phyloP scores from a whole-genome alignment of 2,888 invertebrate species.

The Nephrocerus scutellatus region DNA sequence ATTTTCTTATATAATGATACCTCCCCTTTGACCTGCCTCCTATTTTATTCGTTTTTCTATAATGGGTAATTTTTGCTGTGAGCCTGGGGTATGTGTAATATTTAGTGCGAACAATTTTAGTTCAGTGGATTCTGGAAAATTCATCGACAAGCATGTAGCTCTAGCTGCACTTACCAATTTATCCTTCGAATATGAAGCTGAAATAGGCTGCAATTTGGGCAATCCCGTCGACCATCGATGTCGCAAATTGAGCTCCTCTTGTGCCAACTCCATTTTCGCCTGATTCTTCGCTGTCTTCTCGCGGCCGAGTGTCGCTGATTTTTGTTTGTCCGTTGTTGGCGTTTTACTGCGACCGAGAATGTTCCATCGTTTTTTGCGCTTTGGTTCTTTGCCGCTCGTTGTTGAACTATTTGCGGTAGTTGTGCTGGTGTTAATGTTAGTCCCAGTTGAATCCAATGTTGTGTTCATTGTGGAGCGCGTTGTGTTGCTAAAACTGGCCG shows the following conservation, averaged over 20 bases:
- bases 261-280: conserved; percentile 40
- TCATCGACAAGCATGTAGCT: too few relatives aligned
- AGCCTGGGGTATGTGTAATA: too few relatives aligned
- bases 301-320: conserved; percentile 64
- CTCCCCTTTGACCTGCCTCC: too few relatives aligned
- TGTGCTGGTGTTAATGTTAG: conserved; percentile 18
- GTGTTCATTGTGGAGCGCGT: conserved; percentile 45
- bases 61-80: too few relatives aligned
- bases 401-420: conserved; percentile 32
- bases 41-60: neutral
- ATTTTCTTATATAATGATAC: too few relatives aligned
- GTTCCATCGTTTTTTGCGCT: conserved; percentile 61
- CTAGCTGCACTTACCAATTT: conserved; percentile 59
- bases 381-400: conserved; percentile 52
- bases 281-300: conserved; percentile 53
- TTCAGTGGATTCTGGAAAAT: too few relatives aligned
- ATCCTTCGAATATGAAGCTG: conserved; percentile 71
- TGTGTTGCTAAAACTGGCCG: conserved; percentile 28
- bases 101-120: too few relatives aligned
- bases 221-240: conserved; percentile 68
- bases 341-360: conserved; percentile 60
- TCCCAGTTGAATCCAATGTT: conserved; percentile 30
- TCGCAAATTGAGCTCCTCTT: conserved; percentile 50
- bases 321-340: conserved; percentile 48
- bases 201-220: conserved; percentile 63